Conservation (phyloP, 2,888 invertebrate species). For the Amiota mariae region DNA sequence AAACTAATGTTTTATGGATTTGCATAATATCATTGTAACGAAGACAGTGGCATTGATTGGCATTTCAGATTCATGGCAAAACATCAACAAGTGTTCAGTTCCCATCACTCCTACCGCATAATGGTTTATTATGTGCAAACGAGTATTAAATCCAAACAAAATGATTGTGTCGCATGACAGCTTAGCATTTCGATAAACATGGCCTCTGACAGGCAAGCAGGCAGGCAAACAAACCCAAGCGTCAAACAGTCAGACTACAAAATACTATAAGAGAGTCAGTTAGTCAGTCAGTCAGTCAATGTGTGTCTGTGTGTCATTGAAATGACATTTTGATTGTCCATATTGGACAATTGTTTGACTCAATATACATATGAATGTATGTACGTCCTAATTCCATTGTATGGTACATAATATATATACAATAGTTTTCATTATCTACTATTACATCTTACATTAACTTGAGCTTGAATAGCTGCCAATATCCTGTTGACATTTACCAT, state of each 20-base stretch:
- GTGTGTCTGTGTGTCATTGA: neutral
- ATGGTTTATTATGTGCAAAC: slow-evolving; percentile 36
- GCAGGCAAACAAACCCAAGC: neutral
- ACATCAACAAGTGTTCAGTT: slow-evolving; percentile 48
- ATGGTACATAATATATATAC: no score
- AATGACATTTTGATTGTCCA: slow-evolving; percentile 2
- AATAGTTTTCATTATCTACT: no score
- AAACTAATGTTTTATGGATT: neutral
- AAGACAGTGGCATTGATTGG: neutral
- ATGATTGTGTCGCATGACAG: slow-evolving; percentile 45
- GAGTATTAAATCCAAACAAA: slow-evolving; percentile 45
- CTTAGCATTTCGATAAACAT: neutral
- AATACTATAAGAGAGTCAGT: no score
- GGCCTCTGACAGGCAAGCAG: no score
- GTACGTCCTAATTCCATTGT: no score
- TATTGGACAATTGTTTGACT: neutral
- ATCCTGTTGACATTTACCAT: slow-evolving; percentile 3
- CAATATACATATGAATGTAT: no score
- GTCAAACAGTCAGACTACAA: neutral
- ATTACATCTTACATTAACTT: neutral
- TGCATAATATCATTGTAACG: neutral
- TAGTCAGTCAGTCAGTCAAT: no score
- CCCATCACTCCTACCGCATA: slow-evolving; percentile 4
- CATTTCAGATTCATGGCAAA: neutral
- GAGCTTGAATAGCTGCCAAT: slow-evolving; percentile 3